Evolutionary conservation across 2,113 vertebrate species (phyloP), one percentile per base, ranked within the genome.

Genomic region (Garra rufa): DNA sequence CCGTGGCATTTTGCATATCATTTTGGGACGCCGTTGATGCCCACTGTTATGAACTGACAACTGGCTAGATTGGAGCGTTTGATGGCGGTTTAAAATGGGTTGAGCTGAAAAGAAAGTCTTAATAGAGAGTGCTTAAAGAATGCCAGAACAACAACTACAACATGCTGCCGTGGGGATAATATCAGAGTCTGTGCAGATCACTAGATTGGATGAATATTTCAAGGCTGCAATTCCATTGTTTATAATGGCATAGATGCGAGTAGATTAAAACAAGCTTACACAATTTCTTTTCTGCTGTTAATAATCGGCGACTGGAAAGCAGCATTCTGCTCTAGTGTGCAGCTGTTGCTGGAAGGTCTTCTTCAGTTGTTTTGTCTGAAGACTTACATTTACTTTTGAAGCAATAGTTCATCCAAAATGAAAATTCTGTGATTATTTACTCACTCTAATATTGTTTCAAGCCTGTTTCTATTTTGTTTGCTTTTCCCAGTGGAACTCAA

Each of bases 1-100:
- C 77, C 1, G 30, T 87, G 88, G 73, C 86, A 87, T 89, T 89
- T 85, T 85, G 82, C 85, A 83, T 82, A 78, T 55, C 28, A 78
- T 86, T 81, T 83, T 84, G 81, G 46, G 24, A 77, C 38, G 28
- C 38, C 75, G 38, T 80, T 52, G 61, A 73, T 83, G 84, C 71
- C 65, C 43, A 50, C 34, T 59, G 63, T 84, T 75, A 81, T 83
- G 82, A 86, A 81, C 24, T 81, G 43, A 83, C 83, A 85, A 26
- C 19, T 28, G n/a, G 34, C 21, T 38, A 48, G 61, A 38, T 15
- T 65, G 59, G 15, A 81, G 75, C 61, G 4, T 30, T 81, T 70
- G 28, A 81, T 69, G 6, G 6, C 3, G 11, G 44, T 77, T 55
- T 55, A n/a, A 38, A 34, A 41, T 77, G 52, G 75, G 17, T 70